Evolutionary conservation across 2,113 vertebrate species (phyloP).

Genomic region (Piprites chloris): DNA sequence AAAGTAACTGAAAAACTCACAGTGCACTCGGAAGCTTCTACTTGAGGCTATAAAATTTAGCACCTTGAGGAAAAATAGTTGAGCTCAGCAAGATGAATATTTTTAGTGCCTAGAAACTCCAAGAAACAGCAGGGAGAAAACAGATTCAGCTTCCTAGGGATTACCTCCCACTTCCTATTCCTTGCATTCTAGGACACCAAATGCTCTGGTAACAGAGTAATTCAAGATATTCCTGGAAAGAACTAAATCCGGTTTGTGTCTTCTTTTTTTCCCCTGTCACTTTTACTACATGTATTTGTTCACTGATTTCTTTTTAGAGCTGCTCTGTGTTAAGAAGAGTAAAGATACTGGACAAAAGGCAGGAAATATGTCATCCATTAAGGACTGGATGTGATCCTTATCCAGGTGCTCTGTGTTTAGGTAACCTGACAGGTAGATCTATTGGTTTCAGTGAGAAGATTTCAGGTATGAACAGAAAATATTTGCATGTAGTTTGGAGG

Average conservation of each 20-base stretch:
- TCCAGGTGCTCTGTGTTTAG: not conserved
- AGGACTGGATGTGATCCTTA: not conserved
- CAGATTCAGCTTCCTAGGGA: not conserved
- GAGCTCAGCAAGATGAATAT: not conserved
- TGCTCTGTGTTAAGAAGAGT: fast-evolving
- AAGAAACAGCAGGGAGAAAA: not conserved
- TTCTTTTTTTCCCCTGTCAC: not conserved
- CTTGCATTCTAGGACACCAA: not conserved
- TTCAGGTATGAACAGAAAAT: not conserved
- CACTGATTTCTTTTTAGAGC: not conserved
- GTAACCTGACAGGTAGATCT: not conserved
- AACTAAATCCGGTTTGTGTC: not conserved
- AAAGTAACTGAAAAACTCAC: not conserved
- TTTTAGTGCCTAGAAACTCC: not conserved
- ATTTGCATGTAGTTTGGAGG: not conserved
- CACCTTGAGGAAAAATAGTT: not conserved
- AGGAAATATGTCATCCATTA: not conserved
- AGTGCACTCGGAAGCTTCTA: not conserved
- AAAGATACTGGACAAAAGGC: not conserved
- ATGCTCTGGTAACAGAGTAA: not conserved
- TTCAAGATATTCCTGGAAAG: not conserved
- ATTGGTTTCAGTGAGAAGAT: not conserved
- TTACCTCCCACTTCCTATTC: not conserved
- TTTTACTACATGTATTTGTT: not conserved
- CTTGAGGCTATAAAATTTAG: not conserved